Percentiles rank a stretch among this genome's conserved stretches.
phyloP scores from a whole-genome alignment of 2,888 invertebrate species.

The Ypsolopha scabrella region DNA sequence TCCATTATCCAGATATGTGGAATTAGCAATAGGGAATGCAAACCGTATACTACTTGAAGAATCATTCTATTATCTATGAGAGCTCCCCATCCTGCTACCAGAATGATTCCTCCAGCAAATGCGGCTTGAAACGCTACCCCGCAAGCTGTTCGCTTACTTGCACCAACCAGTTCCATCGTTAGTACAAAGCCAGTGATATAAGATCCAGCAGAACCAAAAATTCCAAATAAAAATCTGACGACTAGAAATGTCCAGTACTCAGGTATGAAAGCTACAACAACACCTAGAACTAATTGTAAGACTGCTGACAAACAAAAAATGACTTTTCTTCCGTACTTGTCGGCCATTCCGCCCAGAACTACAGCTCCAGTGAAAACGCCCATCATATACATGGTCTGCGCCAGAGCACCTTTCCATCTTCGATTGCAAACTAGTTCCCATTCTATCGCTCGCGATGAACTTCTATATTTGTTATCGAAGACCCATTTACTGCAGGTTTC shows the following conservation, averaged over 20 bases:
- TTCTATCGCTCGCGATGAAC: constrained; percentile 81
- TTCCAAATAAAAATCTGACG: constrained; percentile 78
- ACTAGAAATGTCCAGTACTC: constrained; percentile 80
- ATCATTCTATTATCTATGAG: constrained; percentile 78
- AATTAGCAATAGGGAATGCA: constrained; percentile 78
- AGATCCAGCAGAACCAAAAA: constrained; percentile 87
- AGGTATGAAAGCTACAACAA: constrained; percentile 82
- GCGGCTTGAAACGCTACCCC: constrained; percentile 84
- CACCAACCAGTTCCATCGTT: constrained; percentile 87
- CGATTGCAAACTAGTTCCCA: constrained; percentile 85
- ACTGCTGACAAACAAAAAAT: constrained; percentile 86
- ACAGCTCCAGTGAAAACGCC: constrained; percentile 89
- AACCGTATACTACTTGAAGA: constrained; percentile 83
- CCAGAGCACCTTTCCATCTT: constrained; percentile 85
- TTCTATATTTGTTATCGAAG: constrained; percentile 79
- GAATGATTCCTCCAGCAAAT: constrained; percentile 84
- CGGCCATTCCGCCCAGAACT: constrained; percentile 83
- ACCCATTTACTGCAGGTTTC: constrained; percentile 69
- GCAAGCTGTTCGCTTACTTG: constrained; percentile 82
- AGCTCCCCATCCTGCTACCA: constrained; percentile 87
- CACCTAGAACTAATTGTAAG: constrained; percentile 77
- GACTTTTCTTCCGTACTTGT: constrained; percentile 84
- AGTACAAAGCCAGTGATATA: constrained; percentile 77
- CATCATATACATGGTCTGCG: constrained; percentile 85
- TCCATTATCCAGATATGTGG: constrained; percentile 91